phyloP scores from a whole-genome alignment of 2,113 vertebrate genomes.

The Malurus alboscapulatus region DNA sequence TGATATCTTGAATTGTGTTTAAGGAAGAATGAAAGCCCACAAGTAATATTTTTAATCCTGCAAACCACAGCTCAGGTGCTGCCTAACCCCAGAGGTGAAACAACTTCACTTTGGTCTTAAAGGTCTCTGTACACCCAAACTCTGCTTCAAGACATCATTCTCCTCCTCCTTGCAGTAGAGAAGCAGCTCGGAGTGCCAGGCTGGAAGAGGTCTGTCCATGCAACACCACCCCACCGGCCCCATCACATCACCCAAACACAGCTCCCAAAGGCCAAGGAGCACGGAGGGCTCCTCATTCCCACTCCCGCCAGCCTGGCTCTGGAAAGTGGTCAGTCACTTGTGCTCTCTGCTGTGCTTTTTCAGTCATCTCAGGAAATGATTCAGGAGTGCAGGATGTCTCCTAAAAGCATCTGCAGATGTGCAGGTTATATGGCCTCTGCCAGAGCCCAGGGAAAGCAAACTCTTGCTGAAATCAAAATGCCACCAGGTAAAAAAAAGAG shows the following conservation, averaged over 20 bases:
- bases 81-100: too few species aligned
- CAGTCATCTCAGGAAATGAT: neutral
- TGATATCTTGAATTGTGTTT: too few species aligned
- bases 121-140: too few species aligned
- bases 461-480: neutral
- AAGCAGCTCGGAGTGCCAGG: too few species aligned
- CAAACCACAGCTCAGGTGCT: too few species aligned
- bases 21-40: too few species aligned
- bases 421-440: neutral
- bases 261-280: neutral
- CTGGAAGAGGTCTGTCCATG: too few species aligned
- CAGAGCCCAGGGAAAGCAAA: neutral
- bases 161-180: too few species aligned
- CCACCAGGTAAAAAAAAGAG: neutral
- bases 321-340: neutral
- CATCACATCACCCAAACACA: neutral
- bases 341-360: neutral
- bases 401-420: fast-evolving
- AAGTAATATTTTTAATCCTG: too few species aligned
- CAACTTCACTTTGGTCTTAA: too few species aligned
- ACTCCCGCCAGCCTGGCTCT: fast-evolving
- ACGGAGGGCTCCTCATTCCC: fast-evolving
- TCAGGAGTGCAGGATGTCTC: neutral
- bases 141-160: too few species aligned
- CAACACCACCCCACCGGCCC: too few species aligned